Conservation (phyloP, 2,888 invertebrate genomes). For the Spilosoma lubricipeda region DNA sequence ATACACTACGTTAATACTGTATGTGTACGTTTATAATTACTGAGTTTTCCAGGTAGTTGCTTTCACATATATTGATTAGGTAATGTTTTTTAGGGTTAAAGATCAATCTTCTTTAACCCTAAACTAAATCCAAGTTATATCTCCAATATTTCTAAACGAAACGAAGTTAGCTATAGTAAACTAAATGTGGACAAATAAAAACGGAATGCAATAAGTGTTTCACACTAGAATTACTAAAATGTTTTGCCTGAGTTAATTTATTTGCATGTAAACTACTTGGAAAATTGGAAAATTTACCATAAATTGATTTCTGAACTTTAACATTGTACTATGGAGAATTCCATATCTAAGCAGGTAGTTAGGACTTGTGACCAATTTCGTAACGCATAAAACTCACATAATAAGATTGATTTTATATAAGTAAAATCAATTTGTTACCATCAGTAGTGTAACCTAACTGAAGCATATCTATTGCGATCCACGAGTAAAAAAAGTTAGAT, state of each 20-base stretch:
- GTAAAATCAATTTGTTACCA: not conserved
- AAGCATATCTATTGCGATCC: not conserved
- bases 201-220: too few relatives aligned
- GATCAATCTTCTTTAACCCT: not conserved
- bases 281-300: not conserved
- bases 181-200: too few relatives aligned
- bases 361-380: not conserved
- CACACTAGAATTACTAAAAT: too few relatives aligned
- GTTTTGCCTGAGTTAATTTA: too few relatives aligned
- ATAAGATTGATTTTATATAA: not conserved
- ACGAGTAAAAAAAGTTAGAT: too few relatives aligned
- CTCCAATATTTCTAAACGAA: too few relatives aligned
- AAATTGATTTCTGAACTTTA: too few relatives aligned
- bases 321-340: too few relatives aligned
- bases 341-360: too few relatives aligned
- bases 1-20: too few relatives aligned
- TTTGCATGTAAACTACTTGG: too few relatives aligned
- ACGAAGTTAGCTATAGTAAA: not conserved
- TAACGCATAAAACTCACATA: not conserved
- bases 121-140: not conserved
- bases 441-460: not conserved
- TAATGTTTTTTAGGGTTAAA: not conserved
- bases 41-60: not conserved
- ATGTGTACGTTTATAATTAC: not conserved
- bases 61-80: too few relatives aligned